Percentiles rank a stretch among this genome's conserved stretches.
Conservation (phyloP, 2,113 vertebrate species). For the Mesocricetus auratus region DNA sequence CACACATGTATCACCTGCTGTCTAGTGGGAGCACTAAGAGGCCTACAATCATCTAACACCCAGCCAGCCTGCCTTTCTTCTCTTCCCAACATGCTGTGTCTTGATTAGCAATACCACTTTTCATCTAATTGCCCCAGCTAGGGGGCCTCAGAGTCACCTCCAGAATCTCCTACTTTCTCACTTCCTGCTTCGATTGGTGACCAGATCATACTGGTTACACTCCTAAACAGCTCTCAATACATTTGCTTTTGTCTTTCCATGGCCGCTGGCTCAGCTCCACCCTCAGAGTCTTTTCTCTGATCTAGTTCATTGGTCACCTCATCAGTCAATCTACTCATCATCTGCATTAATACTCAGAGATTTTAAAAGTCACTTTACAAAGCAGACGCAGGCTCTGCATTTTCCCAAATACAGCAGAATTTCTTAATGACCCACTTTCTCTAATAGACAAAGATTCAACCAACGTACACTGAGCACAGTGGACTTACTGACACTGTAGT, state of each 20-base stretch:
- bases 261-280: not conserved
- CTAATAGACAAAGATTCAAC: not conserved
- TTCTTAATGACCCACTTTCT: not conserved
- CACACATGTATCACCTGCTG: not conserved
- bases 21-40: not conserved
- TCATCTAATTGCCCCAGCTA: not conserved
- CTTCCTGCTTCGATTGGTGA: not conserved
- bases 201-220: not conserved
- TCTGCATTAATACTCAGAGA: constrained; percentile 7
- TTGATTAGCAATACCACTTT: constrained; percentile 4
- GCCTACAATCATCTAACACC: not conserved
- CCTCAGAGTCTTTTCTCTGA: not conserved
- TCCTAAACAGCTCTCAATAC: not conserved
- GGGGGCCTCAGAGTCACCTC: not conserved
- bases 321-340: not conserved
- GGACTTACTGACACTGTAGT: not conserved
- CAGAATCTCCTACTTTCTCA: not conserved
- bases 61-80: not conserved
- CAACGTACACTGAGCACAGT: not conserved
- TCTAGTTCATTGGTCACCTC: not conserved
- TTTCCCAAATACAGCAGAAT: not conserved
- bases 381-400: not conserved
- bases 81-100: not conserved
- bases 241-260: not conserved
- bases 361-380: not conserved